phyloP scores from a whole-genome alignment of 2,113 vertebrate genomes.

The Bucco capensis region DNA sequence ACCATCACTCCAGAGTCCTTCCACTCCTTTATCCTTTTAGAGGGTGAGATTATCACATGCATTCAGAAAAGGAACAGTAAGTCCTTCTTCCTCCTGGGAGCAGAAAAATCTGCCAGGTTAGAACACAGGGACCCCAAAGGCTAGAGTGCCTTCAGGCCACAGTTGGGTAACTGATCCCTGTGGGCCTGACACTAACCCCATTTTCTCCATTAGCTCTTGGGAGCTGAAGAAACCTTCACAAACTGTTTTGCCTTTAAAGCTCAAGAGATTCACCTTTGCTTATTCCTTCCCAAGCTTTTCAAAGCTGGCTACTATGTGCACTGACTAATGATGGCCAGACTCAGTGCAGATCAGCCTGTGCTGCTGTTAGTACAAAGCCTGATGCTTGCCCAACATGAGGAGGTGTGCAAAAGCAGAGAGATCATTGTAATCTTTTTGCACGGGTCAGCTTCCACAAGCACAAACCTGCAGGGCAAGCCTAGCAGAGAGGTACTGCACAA shows the following conservation, averaged over 20 bases:
- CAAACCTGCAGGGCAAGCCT: background rate
- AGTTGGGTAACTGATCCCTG: background rate
- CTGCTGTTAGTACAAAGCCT: background rate
- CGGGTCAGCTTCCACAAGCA: background rate
- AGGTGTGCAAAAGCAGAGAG: background rate
- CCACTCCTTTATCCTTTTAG: background rate
- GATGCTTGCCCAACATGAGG: background rate
- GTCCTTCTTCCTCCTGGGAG: background rate
- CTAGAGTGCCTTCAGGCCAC: background rate
- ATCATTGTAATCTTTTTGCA: background rate
- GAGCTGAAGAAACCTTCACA: background rate
- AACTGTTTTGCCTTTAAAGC: background rate
- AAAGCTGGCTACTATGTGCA: background rate
- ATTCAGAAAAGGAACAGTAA: background rate
- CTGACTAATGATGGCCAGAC: background rate
- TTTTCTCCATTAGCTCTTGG: background rate
- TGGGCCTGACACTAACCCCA: background rate
- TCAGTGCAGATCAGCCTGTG: background rate
- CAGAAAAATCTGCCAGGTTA: background rate
- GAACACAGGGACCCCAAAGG: background rate
- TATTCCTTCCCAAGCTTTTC: background rate
- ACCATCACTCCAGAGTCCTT: background rate
- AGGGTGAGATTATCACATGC: background rate
- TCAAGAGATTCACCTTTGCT: constrained; percentile 5
- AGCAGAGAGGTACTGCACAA: background rate